phyloP scores from a whole-genome alignment of 2,888 invertebrate genomes.

The Pammene fasciana region DNA sequence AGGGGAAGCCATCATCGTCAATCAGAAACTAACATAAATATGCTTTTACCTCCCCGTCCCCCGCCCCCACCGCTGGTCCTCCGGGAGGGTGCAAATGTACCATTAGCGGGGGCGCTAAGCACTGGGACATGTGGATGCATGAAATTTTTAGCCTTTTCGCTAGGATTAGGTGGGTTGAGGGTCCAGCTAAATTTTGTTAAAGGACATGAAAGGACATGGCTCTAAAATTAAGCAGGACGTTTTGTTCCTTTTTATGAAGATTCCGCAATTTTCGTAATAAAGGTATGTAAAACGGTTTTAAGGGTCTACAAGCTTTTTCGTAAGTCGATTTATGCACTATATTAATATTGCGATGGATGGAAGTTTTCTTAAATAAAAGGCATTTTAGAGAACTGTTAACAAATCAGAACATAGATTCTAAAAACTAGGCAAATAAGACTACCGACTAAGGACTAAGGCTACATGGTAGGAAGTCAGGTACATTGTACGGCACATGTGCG shows the following conservation, averaged over 20 bases:
- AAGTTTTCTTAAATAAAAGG: too few species aligned
- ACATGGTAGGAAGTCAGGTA: too few species aligned
- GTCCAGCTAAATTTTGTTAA: conserved; percentile 9
- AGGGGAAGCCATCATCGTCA: conserved; percentile 73
- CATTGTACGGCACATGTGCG: conserved; percentile 1
- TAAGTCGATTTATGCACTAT: too few species aligned
- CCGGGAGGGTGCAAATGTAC: conserved; percentile 44
- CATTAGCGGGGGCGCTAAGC: conserved; percentile 42
- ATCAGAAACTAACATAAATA: conserved; percentile 81
- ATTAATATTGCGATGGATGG: too few species aligned
- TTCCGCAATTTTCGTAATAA: background rate
- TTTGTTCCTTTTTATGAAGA: background rate
- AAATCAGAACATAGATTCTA: too few species aligned
- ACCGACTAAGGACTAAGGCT: too few species aligned
- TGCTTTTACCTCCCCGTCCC: conserved; percentile 61
- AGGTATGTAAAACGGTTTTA: background rate
- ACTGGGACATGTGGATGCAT: conserved; percentile 54
- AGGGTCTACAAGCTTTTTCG: background rate
- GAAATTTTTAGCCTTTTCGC: conserved; percentile 54
- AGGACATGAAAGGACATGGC: conserved; percentile 21
- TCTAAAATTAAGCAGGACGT: background rate
- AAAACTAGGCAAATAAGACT: too few species aligned
- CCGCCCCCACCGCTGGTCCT: conserved; percentile 36
- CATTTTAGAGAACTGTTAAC: too few species aligned
- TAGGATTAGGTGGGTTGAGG: conserved; percentile 39